Conservation (phyloP, 2,113 vertebrate species). For the Mustela lutreola region DNA sequence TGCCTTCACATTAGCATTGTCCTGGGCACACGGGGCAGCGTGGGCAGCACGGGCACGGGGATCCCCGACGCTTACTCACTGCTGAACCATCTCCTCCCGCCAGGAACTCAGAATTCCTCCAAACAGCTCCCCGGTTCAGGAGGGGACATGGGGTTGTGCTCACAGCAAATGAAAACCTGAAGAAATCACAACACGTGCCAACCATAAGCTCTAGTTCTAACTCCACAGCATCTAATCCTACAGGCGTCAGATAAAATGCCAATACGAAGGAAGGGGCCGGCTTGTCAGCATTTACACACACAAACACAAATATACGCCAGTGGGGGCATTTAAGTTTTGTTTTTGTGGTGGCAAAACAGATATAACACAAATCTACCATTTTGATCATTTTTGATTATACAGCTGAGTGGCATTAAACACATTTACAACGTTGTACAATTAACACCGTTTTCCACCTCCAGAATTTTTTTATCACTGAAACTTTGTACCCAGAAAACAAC, state of each 20-base stretch:
- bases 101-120: background rate
- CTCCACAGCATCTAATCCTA: background rate
- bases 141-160: background rate
- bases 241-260: background rate
- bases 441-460: background rate
- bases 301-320: background rate
- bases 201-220: background rate
- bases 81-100: background rate
- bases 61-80: background rate
- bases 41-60: background rate
- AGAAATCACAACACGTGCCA: background rate
- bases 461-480: background rate
- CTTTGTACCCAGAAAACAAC: background rate
- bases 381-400: background rate
- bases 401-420: background rate
- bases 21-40: background rate
- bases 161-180: background rate
- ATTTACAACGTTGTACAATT: background rate
- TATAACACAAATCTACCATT: background rate
- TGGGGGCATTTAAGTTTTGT: too few relatives aligned
- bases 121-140: background rate
- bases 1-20: rapidly evolving
- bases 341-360: background rate
- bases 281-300: background rate
- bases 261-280: background rate